Evolutionary conservation across 1,140 invertebrate genomes (phyloP).

Genomic region (Scylla paramamosain): DNA sequence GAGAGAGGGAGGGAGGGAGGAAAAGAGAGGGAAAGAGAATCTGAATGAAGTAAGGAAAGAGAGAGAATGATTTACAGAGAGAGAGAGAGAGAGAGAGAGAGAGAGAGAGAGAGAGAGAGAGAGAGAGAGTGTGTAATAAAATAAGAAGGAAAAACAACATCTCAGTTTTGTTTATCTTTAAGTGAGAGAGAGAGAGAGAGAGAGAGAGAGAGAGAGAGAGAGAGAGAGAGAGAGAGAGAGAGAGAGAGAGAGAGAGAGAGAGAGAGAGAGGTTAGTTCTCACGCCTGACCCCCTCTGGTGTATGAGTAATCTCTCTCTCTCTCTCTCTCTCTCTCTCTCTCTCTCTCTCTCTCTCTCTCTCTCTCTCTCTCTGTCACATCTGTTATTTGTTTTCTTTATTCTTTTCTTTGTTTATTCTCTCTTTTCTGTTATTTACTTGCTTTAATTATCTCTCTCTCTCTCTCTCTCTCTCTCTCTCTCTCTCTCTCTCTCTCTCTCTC

Average conservation of each 20-base stretch:
- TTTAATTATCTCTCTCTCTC: neutral
- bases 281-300: neutral
- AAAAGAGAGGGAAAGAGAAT: too few relatives aligned
- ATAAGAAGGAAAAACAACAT: too few relatives aligned
- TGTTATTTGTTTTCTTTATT: neutral
- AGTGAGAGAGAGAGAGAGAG: constrained; percentile 27
- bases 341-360: constrained; percentile 25
- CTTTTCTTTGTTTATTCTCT: neutral
- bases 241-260: constrained; percentile 1
- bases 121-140: neutral
- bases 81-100: constrained; percentile 1
- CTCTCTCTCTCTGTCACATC: constrained; percentile 35
- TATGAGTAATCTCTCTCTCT: neutral
- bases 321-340: constrained; percentile 53
- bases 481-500: neutral
- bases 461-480: neutral
- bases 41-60: neutral
- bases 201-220: too few relatives aligned
- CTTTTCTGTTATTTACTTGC: too few relatives aligned
- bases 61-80: neutral
- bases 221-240: neutral
- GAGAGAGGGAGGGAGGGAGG: too few relatives aligned
- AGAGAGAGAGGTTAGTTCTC: neutral
- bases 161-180: too few relatives aligned
- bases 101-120: neutral